phyloP scores from a whole-genome alignment of 2,113 vertebrate genomes.

The Ciconia boyciana region DNA sequence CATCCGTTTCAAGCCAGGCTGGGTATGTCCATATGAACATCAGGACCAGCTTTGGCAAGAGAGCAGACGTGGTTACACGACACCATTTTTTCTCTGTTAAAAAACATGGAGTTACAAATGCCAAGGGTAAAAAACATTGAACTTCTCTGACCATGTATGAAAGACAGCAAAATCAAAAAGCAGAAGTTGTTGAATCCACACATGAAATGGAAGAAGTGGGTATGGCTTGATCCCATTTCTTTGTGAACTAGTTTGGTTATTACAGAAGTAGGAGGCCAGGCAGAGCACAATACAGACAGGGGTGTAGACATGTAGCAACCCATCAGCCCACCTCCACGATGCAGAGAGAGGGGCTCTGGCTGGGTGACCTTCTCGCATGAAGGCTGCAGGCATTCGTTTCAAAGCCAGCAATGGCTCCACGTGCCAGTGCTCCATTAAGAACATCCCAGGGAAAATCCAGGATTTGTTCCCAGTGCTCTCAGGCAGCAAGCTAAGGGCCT shows the following conservation, averaged over 20 bases:
- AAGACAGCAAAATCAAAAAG: neutral
- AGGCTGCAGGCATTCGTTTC: neutral
- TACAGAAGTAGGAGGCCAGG: neutral
- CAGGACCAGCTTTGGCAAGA: neutral
- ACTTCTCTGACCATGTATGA: neutral
- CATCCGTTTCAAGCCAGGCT: neutral
- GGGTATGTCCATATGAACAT: neutral
- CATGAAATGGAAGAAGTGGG: neutral
- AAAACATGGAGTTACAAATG: neutral
- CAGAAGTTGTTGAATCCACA: neutral
- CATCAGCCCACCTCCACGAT: neutral
- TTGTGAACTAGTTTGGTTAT: neutral
- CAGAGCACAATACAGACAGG: neutral
- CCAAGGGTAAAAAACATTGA: neutral
- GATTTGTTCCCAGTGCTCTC: neutral
- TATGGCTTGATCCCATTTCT: neutral
- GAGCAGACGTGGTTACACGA: rapidly evolving
- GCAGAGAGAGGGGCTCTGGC: neutral
- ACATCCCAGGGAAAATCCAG: neutral
- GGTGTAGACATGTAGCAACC: neutral
- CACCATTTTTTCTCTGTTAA: neutral
- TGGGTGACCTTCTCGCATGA: neutral
- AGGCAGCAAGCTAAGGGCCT: neutral
- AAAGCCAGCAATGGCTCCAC: neutral
- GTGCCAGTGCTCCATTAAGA: neutral